A percentile compares a stretch with the other conserved stretches of the same genome.
phyloP scores from a whole-genome alignment of 1,140 invertebrate species.

The Andricus grossulariae region DNA sequence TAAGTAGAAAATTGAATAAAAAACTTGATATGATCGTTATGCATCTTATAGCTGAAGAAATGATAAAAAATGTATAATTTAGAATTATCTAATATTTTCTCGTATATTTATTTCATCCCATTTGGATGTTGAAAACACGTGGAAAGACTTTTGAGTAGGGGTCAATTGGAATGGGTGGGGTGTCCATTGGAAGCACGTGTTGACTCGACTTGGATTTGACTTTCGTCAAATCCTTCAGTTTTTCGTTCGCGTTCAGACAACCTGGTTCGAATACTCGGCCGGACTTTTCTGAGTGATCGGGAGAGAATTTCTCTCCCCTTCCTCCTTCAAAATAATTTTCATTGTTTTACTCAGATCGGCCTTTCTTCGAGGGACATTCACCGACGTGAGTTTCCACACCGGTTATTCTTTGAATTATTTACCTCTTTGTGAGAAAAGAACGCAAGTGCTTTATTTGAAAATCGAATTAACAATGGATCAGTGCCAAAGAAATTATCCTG shows the following conservation, averaged over 20 bases:
- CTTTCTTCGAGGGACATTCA: constrained; percentile 24
- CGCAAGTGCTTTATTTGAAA: too few relatives aligned
- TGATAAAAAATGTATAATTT: too few relatives aligned
- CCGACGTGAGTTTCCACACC: constrained; percentile 43
- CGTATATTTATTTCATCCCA: neutral
- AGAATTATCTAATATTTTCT: neutral
- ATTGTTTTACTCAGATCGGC: neutral
- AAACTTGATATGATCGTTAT: too few relatives aligned
- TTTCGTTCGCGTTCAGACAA: constrained; percentile 61
- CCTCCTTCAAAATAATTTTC: neutral
- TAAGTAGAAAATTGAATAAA: too few relatives aligned
- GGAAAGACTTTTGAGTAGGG: constrained; percentile 45
- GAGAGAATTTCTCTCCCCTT: constrained; percentile 44
- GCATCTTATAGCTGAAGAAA: too few relatives aligned
- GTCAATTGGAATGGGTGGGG: constrained; percentile 48
- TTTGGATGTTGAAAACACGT: neutral
- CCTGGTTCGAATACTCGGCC: constrained; percentile 48
- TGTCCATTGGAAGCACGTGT: constrained; percentile 41
- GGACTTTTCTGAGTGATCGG: constrained; percentile 46
- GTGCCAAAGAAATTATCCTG: too few relatives aligned
- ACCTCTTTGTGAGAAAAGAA: too few relatives aligned
- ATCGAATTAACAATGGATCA: too few relatives aligned
- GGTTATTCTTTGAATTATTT: neutral
- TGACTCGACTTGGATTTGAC: constrained; percentile 52
- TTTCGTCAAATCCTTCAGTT: constrained; percentile 59